Evolutionary conservation across 2,888 invertebrate species (phyloP).

Genomic region (Notodonta ziczac): DNA sequence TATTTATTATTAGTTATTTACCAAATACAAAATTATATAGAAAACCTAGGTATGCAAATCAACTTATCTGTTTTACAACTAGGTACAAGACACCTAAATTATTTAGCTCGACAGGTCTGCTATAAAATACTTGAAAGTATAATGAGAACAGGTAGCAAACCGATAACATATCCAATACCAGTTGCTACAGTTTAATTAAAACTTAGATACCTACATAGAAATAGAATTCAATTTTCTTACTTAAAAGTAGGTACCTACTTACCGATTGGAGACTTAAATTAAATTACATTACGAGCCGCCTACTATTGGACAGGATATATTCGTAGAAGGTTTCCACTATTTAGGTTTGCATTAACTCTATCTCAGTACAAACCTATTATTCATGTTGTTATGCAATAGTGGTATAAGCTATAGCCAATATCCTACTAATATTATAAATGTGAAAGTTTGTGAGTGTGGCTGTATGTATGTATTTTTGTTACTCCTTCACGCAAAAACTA

Average conservation of each 20-base stretch:
- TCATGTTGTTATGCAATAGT: background rate
- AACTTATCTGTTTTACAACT: too few relatives aligned
- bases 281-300: too few relatives aligned
- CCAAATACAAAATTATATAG: too few relatives aligned
- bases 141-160: background rate
- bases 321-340: background rate
- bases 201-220: background rate
- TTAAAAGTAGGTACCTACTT: background rate
- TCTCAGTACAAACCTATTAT: background rate
- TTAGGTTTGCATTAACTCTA: background rate
- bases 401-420: background rate
- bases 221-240: background rate
- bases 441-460: too few relatives aligned
- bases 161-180: slow-evolving; percentile 6
- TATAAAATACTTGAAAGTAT: background rate
- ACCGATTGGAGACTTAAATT: background rate
- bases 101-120: background rate
- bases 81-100: background rate
- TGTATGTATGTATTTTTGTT: too few relatives aligned
- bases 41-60: too few relatives aligned
- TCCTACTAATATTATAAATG: too few relatives aligned
- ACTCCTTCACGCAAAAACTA: too few relatives aligned
- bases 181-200: background rate
- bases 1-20: too few relatives aligned
- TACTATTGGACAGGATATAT: too few relatives aligned